phyloP scores from a whole-genome alignment of 2,888 invertebrate species.

The Campopleginae sp. region DNA sequence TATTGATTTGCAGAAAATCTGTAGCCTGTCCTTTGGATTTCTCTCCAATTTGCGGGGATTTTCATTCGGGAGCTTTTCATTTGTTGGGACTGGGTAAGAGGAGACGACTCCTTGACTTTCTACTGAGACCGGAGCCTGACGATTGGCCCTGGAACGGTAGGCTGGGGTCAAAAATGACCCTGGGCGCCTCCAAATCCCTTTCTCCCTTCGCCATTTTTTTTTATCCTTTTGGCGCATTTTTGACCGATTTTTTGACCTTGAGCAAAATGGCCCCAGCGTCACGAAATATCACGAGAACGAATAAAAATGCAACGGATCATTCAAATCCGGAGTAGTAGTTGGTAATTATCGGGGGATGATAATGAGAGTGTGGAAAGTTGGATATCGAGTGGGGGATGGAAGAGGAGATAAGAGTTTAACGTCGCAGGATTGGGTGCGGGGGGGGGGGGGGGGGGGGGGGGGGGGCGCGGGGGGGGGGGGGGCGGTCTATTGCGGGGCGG shows the following conservation, averaged over 20 bases:
- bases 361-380: slow-evolving; percentile 6
- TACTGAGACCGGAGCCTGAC: no score
- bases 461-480: no score
- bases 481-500: no score
- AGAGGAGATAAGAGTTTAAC: slow-evolving; percentile 11
- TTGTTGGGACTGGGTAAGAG: background rate
- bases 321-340: background rate
- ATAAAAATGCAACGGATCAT: background rate
- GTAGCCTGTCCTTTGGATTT: slow-evolving; percentile 16
- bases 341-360: background rate
- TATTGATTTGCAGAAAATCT: slow-evolving; percentile 52
- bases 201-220: no score
- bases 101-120: no score
- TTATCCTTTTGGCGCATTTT: no score
- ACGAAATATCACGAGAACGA: background rate
- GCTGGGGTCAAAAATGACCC: no score
- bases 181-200: no score
- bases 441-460: no score
- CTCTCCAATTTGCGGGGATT: slow-evolving; percentile 18
- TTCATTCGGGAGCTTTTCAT: slow-evolving; percentile 19
- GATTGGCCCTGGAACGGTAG: no score
- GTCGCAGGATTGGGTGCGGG: slow-evolving; percentile 3
- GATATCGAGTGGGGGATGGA: background rate
- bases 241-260: no score
- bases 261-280: no score